phyloP scores from a whole-genome alignment of 2,113 vertebrate species.

The Taxidea taxus region DNA sequence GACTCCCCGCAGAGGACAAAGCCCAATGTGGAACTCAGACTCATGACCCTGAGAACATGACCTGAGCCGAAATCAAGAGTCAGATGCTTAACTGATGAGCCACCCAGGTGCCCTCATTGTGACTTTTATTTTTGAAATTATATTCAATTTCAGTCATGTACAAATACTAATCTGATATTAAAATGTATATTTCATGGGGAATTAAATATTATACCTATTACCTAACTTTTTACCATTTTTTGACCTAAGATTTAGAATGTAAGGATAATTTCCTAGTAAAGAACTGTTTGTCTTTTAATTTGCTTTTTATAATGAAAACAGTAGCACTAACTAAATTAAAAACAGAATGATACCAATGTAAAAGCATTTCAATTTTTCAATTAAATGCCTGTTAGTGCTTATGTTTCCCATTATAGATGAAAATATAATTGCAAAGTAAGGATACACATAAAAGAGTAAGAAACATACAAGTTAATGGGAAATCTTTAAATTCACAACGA shows the following conservation, averaged over 20 bases:
- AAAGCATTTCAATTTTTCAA: slow-evolving; percentile 13
- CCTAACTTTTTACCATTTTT: background rate
- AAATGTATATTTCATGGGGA: background rate
- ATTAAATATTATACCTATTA: background rate
- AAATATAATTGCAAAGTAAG: background rate
- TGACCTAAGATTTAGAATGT: background rate
- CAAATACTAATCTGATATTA: background rate
- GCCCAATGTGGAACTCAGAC: background rate
- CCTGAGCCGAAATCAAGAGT: background rate
- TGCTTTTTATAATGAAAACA: slow-evolving; percentile 25
- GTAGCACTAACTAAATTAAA: slow-evolving; percentile 28
- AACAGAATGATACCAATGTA: background rate
- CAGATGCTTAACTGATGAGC: background rate
- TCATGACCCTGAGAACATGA: background rate
- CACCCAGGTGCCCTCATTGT: background rate
- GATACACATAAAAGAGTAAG: background rate
- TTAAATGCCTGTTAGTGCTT: background rate
- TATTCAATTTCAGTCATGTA: background rate
- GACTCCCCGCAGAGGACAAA: background rate
- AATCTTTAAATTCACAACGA: background rate
- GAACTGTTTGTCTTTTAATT: slow-evolving; percentile 18
- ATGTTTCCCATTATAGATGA: background rate
- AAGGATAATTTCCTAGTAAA: background rate
- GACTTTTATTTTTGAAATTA: background rate
- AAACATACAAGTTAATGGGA: background rate